Evolutionary conservation across 2,888 invertebrate genomes (phyloP), one percentile per base, ranked within the genome.

Genomic region (Drosophila hawaiiensis): DNA sequence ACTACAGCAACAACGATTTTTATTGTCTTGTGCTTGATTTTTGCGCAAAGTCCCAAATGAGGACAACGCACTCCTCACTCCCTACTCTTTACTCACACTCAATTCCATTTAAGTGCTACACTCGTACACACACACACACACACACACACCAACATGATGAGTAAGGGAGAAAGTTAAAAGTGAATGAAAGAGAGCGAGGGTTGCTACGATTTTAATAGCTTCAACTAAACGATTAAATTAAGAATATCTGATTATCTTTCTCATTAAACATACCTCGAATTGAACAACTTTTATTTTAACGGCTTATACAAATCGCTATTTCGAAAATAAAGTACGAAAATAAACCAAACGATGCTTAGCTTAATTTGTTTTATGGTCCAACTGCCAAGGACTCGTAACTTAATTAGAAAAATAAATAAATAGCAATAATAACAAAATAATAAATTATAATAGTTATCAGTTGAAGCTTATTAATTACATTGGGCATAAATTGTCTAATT

Each of bases 91-190:
- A 7, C 52, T 58, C 29, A 84, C 82, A 85, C 88, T 88, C 86
- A 91, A 91, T 91, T 90, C 83, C 80, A 82, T 82, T 75, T 82
- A 91, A 92, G 91, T 91, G 90, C 82, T 82, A 54, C 69, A 81
- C 68, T 68, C 59, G 12, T 60, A 49, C 64, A 73, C 53, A 68
- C 58, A 69, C 41, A 47, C 47, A 69, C 25, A 47, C 6, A 16
- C 33, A 68, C 58, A 69, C 41, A 47, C 47, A 69, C 25, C 39
- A 4, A 16, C 33, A 39, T 12, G 19, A 28, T 25, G 37, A 31
- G 25, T 6, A 28, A 25, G 28, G 28, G 16, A 12, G 12, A 10
- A 9, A 25, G 29, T 37, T 47, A 12, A 25, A 14, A 49, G 52
- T 9, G 43, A 52, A 29, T 22, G 19, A 22, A 56, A 28, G 54